phyloP scores from a whole-genome alignment of 1,140 invertebrate species.

The Aethina tumida region DNA sequence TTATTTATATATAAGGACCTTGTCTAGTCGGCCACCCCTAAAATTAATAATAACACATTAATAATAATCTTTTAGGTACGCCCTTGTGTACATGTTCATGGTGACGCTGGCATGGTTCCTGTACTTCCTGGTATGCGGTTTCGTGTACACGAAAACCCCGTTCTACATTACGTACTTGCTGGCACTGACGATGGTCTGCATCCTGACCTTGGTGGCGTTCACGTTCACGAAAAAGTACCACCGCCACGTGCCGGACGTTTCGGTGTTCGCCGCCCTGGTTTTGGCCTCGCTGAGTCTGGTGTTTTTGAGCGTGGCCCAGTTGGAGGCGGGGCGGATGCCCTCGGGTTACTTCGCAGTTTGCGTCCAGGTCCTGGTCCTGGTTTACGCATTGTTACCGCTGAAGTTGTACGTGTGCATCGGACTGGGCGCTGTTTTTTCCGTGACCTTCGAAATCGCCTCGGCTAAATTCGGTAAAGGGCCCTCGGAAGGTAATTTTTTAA shows the following conservation, averaged over 20 bases:
- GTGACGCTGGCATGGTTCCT: slow-evolving; percentile 46
- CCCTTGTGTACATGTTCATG: slow-evolving; percentile 46
- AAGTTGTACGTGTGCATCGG: slow-evolving; percentile 74
- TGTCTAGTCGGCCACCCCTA: neutral
- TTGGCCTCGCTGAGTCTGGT: slow-evolving; percentile 58
- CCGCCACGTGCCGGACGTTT: slow-evolving; percentile 51
- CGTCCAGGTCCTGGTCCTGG: slow-evolving; percentile 77
- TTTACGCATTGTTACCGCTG: slow-evolving; percentile 89
- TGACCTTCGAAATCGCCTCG: slow-evolving; percentile 62
- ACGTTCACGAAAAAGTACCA: slow-evolving; percentile 60
- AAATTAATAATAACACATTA: neutral
- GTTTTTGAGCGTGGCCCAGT: slow-evolving; percentile 35
- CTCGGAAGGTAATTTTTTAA: slow-evolving; percentile 8
- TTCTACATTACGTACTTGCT: slow-evolving; percentile 1
- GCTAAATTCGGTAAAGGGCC: slow-evolving; percentile 11
- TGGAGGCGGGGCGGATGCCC: slow-evolving; percentile 50
- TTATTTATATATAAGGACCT: neutral
- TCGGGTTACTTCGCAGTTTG: slow-evolving; percentile 77
- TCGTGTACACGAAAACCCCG: slow-evolving; percentile 29
- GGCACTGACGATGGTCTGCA: slow-evolving; percentile 15
- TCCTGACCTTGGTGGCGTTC: slow-evolving; percentile 50
- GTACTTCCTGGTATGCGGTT: slow-evolving; percentile 42
- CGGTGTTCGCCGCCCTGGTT: slow-evolving; percentile 51
- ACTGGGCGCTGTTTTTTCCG: slow-evolving; percentile 69
- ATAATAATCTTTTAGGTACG: slow-evolving; percentile 43